These are phyloP conservation scores for Smutsia gigantea DNA, from an alignment of 2,797 vertebrate genomes.

Conservation along the genomic window DNA sequence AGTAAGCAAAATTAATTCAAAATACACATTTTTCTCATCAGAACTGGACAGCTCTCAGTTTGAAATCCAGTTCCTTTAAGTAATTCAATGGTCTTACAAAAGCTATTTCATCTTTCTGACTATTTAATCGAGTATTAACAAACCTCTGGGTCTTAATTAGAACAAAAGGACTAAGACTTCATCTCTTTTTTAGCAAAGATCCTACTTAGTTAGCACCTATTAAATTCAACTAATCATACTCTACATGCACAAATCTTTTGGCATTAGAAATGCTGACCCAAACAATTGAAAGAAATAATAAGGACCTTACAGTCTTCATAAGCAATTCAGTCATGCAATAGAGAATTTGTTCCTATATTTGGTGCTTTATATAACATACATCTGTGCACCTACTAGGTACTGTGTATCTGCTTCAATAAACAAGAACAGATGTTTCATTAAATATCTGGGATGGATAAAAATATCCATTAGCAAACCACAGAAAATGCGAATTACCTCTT, in stretches of 20 bases:
- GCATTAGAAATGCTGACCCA: neutral
- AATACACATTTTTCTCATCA: neutral
- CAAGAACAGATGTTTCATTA: constrained; percentile 43
- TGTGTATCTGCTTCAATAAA: neutral
- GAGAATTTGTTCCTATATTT: neutral
- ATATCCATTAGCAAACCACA: constrained; percentile 40
- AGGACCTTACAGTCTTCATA: neutral
- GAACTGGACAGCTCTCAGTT: neutral
- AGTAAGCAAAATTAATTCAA: constrained; percentile 44
- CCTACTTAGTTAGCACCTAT: neutral
- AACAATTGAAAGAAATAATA: neutral
- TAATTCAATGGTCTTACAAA: neutral
- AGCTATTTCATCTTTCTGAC: neutral
- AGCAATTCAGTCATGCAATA: neutral
- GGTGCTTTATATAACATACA: neutral
- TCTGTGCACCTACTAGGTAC: neutral
- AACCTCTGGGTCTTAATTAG: neutral
- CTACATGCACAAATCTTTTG: neutral
- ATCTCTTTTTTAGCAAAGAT: neutral
- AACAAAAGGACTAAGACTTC: constrained; percentile 25
- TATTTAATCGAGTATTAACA: neutral
- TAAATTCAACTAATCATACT: constrained; percentile 25
- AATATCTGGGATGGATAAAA: constrained; percentile 50
- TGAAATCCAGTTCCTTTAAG: neutral
- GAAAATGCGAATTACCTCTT: constrained; percentile 44